These are phyloP conservation scores for Hylaeus volcanicus DNA, from an alignment of 1,140 invertebrate species.

Conservation along the genomic window DNA sequence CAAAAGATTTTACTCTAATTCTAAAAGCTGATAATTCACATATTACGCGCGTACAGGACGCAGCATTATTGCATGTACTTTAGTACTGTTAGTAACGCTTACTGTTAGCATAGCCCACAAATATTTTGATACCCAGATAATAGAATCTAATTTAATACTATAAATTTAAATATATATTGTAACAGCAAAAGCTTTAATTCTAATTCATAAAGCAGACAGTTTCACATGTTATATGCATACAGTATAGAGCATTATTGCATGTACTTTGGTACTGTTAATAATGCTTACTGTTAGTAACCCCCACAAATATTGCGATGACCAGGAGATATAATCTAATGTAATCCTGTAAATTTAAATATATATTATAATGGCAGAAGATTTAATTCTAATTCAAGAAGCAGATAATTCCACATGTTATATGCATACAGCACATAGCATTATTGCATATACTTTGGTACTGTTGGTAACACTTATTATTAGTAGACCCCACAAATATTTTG, in stretches of 20 bases:
- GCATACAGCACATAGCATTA: not conserved
- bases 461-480: not conserved
- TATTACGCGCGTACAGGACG: not conserved
- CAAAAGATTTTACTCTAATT: no score
- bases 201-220: constrained; percentile 53
- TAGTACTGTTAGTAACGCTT: constrained; percentile 4
- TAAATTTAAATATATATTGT: not conserved
- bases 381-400: no score
- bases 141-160: not conserved
- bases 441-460: not conserved
- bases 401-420: no score
- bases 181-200: constrained; percentile 29
- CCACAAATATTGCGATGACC: not conserved
- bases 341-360: not conserved
- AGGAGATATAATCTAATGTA: not conserved
- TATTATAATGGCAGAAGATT: not conserved
- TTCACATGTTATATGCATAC: constrained; percentile 7
- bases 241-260: not conserved
- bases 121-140: not conserved
- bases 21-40: no score
- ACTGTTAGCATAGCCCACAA: not conserved
- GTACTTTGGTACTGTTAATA: constrained; percentile 2
- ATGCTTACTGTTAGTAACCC: not conserved
- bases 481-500: not conserved
- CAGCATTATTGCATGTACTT: not conserved